These are phyloP conservation scores for Bemisia tabaci DNA, from an alignment of 1,140 invertebrate genomes.

Conservation along the genomic window DNA sequence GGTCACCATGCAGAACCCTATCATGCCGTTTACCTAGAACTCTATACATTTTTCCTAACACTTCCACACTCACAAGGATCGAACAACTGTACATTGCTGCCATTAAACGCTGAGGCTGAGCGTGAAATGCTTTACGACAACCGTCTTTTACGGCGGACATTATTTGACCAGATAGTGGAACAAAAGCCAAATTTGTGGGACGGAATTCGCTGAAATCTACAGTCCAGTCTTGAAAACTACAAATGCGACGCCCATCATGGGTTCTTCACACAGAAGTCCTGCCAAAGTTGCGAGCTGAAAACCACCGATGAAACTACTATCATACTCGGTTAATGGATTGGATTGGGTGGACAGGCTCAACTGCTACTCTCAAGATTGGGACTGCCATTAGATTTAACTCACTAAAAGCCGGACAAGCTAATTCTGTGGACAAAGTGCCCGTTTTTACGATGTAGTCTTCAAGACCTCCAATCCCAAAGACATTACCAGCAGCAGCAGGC, in stretches of 20 bases:
- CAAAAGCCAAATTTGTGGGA: too few relatives aligned
- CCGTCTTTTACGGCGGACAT: constrained; percentile 83
- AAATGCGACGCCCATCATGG: constrained; percentile 91
- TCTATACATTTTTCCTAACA: constrained; percentile 86
- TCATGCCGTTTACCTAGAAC: constrained; percentile 80
- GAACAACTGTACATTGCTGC: constrained; percentile 93
- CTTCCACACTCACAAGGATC: constrained; percentile 83
- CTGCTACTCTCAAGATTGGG: constrained; percentile 85
- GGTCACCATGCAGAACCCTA: constrained; percentile 74
- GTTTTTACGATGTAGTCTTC: constrained; percentile 80
- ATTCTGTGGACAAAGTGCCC: constrained; percentile 68
- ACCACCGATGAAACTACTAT: constrained; percentile 74
- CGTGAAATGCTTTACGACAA: constrained; percentile 76
- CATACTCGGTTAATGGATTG: constrained; percentile 32
- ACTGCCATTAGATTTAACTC: constrained; percentile 64
- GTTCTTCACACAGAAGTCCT: constrained; percentile 89
- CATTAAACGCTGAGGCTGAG: constrained; percentile 79
- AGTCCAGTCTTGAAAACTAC: constrained; percentile 69
- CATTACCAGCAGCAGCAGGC: constrained; percentile 78
- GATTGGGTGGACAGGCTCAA: constrained; percentile 74
- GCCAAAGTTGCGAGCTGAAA: constrained; percentile 83
- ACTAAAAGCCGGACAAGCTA: constrained; percentile 78
- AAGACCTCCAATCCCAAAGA: constrained; percentile 66
- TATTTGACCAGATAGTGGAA: constrained; percentile 60
- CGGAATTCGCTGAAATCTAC: too few relatives aligned